Conservation (phyloP, 2,113 vertebrate species). For the Leptodactylus fuscus region DNA sequence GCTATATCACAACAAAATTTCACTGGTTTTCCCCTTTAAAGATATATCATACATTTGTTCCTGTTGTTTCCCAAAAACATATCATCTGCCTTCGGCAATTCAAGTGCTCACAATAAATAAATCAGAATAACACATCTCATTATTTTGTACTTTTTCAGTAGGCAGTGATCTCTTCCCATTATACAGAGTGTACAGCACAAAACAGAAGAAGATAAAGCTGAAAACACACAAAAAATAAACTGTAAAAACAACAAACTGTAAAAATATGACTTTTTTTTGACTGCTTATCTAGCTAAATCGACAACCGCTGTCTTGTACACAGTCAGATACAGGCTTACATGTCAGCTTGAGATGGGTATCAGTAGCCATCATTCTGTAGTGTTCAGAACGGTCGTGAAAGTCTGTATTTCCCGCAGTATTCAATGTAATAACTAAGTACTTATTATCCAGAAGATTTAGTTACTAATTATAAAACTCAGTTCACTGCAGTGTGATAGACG, state of each 20-base stretch:
- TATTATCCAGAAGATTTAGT: background rate
- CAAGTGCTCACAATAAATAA: too few species aligned
- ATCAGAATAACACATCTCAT: conserved; percentile 8
- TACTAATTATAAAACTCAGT: background rate
- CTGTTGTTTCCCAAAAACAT: too few species aligned
- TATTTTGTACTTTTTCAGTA: background rate
- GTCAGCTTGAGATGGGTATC: background rate
- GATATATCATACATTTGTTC: too few species aligned
- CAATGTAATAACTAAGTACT: background rate
- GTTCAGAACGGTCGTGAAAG: background rate
- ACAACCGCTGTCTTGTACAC: background rate
- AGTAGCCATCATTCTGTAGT: background rate
- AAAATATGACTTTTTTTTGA: background rate
- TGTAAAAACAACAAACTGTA: background rate
- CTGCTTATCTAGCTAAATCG: background rate
- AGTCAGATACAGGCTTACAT: background rate
- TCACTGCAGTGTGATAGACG: background rate
- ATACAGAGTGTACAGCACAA: background rate
- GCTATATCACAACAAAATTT: too few species aligned
- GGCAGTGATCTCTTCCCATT: background rate
- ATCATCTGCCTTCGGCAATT: too few species aligned
- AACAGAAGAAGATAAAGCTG: background rate
- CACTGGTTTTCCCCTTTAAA: too few species aligned
- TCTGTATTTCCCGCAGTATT: background rate
- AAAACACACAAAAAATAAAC: background rate